Evolutionary conservation across 2,113 vertebrate genomes (phyloP), one percentile per base, ranked within the genome.

Genomic region (Elephantulus edwardii): DNA sequence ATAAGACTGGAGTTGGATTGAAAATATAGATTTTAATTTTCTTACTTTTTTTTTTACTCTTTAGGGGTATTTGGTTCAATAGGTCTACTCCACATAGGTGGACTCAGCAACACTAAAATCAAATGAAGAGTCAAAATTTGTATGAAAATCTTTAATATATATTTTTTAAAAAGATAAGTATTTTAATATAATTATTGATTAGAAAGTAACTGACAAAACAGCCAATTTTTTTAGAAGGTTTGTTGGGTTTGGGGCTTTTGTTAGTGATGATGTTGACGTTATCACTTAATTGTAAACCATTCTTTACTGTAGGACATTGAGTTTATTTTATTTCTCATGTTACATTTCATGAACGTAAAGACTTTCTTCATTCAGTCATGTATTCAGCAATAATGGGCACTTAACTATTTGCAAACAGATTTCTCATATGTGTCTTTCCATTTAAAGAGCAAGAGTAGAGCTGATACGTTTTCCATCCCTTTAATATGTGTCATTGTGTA

Each of bases 1-100:
- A 84, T 1, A 91, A 71, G 52, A 91, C 77, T 85, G n/a, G 44
- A 56, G 1, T 70, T 70, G 60, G 48, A 78, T 46, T 83, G 75
- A 86, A 88, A 86, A 92, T 90, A 79, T 22, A 56, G 54, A 22
- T 56, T 24, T 56, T 22, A 22, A 7, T 56, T 56, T 24, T 56
- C 80, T 94, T 76, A 80, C 60, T 46, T 89, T 80, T 86, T 91
- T 22, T 24, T 93, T 87, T 6, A 82, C 83, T 92, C 88, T 50
- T 88, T n/a, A n/a, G n/a, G n/a, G n/a, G n/a, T n/a, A n/a, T 91
- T 95, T 93, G 58, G 85, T 81, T 95, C 86, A 76, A 89, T 48
- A 83, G 9, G 19, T 91, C 92, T 79, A 89, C 91, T 91, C 93
- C 80, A 93, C 28, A 91, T 92, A 86, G 33, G 68, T 82, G 52